Evolutionary conservation across 2,797 vertebrate genomes (phyloP).

Genomic region (Chanos chanos): DNA sequence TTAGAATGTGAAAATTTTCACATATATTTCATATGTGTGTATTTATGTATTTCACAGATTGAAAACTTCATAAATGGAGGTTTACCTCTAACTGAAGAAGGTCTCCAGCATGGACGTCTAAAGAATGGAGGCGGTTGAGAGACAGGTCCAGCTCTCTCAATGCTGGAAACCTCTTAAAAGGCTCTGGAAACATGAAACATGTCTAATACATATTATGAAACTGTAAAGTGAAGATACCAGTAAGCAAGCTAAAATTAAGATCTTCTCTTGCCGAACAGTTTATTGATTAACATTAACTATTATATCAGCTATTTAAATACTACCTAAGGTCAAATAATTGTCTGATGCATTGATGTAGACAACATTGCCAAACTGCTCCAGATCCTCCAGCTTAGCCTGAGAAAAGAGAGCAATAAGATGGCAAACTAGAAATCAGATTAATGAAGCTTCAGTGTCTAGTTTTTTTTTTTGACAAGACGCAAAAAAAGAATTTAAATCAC

Average conservation of each 20-base stretch:
- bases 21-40: too few species aligned
- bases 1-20: not conserved
- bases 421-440: too few species aligned
- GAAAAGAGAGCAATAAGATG: conserved; percentile 8
- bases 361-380: conserved; percentile 62
- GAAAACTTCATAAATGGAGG: not conserved
- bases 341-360: conserved; percentile 63
- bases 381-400: conserved; percentile 62
- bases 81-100: conserved; percentile 80
- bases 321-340: conserved; percentile 67
- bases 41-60: too few species aligned
- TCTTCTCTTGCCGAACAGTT: too few species aligned
- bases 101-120: conserved; percentile 65
- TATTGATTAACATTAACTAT: too few species aligned
- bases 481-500: not conserved
- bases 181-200: conserved; percentile 54
- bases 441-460: not conserved
- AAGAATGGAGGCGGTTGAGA: conserved; percentile 69
- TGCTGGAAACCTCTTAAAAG: conserved; percentile 72
- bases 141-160: conserved; percentile 78
- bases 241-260: too few species aligned
- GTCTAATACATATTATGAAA: not conserved
- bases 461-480: not conserved
- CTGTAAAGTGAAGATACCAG: not conserved
- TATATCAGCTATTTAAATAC: conserved; percentile 9